Percentiles rank a stretch among this genome's conserved stretches.
These are phyloP conservation scores for Tetramorium bicarinatum DNA, from an alignment of 2,888 invertebrate genomes.

Conservation along the genomic window DNA sequence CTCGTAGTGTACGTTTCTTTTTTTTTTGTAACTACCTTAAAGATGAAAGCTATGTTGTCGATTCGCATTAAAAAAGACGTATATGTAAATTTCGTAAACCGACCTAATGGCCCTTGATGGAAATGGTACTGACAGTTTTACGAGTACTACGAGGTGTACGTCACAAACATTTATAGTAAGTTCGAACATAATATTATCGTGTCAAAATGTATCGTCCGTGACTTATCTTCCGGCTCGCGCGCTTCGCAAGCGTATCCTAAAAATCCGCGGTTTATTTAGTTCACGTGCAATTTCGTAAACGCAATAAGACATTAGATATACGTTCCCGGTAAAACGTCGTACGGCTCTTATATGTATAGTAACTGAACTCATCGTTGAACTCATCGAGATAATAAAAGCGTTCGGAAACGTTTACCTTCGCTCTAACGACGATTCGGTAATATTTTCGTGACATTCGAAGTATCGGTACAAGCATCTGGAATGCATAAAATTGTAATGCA, in stretches of 20 bases:
- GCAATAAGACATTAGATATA: neutral
- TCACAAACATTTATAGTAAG: slow-evolving; percentile 28
- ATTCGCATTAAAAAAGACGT: neutral
- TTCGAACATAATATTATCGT: neutral
- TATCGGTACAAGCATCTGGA: neutral
- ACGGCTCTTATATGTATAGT: neutral
- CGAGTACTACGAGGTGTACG: slow-evolving; percentile 4
- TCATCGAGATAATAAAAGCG: slow-evolving; percentile 17
- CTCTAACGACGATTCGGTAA: neutral
- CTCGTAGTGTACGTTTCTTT: neutral
- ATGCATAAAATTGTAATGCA: slow-evolving; percentile 8
- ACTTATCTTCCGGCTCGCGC: neutral
- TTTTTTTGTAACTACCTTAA: neutral
- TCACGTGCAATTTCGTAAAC: neutral
- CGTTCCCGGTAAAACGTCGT: neutral
- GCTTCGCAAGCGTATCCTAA: neutral
- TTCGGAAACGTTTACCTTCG: slow-evolving; percentile 3
- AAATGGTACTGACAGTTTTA: slow-evolving; percentile 15
- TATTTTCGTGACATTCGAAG: neutral
- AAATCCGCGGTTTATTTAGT: neutral
- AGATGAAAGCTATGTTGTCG: neutral
- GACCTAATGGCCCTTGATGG: neutral
- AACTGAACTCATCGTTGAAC: slow-evolving; percentile 8
- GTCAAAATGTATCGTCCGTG: slow-evolving; percentile 21
- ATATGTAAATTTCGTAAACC: slow-evolving; percentile 4